These are phyloP conservation scores for Gymnothorax javanicus DNA, from an alignment of 2,797 vertebrate genomes.

Conservation along the genomic window DNA sequence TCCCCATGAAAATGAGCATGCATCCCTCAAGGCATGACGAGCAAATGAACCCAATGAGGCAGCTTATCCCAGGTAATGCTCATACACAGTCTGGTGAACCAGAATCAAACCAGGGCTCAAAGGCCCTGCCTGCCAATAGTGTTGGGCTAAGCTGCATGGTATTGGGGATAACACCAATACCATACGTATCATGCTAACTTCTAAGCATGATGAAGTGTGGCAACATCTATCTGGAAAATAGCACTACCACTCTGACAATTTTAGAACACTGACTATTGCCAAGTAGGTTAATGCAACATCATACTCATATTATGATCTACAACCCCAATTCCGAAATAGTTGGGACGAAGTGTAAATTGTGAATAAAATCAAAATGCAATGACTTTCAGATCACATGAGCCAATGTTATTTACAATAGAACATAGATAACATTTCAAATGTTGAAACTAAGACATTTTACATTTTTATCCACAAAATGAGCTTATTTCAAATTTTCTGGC, in stretches of 20 bases:
- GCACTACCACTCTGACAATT: not conserved
- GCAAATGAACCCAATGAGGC: conserved; percentile 56
- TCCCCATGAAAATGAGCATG: conserved; percentile 58
- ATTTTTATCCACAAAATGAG: too few relatives aligned
- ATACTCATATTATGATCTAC: not conserved
- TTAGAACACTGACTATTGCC: not conserved
- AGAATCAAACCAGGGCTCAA: not conserved
- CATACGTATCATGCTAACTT: not conserved
- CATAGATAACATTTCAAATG: too few relatives aligned
- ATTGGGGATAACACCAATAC: not conserved
- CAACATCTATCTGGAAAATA: not conserved
- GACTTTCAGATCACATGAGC: too few relatives aligned
- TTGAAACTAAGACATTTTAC: too few relatives aligned
- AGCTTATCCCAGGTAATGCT: conserved; percentile 54
- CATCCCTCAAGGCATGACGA: conserved; percentile 59
- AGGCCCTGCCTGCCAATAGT: not conserved
- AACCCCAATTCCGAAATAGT: not conserved
- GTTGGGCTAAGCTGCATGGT: not conserved
- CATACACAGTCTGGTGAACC: conserved; percentile 59
- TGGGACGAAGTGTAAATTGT: too few relatives aligned
- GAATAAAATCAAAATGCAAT: too few relatives aligned
- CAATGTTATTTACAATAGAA: too few relatives aligned
- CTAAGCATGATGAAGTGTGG: not conserved
- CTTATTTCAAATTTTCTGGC: too few relatives aligned
- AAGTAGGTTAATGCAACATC: not conserved